phyloP scores from a whole-genome alignment of 1,140 invertebrate species.

The Drosophila paulistorum region DNA sequence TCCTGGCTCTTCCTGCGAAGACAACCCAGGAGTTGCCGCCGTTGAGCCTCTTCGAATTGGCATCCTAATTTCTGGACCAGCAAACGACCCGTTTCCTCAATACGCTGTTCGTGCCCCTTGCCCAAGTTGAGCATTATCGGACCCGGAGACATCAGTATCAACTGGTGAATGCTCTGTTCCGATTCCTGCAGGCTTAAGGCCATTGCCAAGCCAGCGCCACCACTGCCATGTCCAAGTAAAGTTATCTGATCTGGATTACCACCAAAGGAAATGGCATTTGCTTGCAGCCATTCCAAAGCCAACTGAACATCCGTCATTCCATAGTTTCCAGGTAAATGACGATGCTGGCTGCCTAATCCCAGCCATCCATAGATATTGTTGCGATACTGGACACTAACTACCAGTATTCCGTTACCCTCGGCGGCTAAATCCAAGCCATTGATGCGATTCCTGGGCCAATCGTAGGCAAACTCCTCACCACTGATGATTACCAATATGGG shows the following conservation, averaged over 20 bases:
- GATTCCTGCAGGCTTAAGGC: slow-evolving; percentile 46
- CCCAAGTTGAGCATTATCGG: slow-evolving; percentile 83
- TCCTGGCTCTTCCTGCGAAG: slow-evolving; percentile 85
- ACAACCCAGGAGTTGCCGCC: slow-evolving; percentile 83
- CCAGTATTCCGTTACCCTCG: slow-evolving; percentile 85
- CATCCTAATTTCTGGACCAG: slow-evolving; percentile 85
- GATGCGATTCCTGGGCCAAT: slow-evolving; percentile 83
- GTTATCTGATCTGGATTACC: slow-evolving; percentile 89
- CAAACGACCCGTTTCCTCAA: slow-evolving; percentile 84
- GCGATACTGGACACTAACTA: slow-evolving; percentile 87
- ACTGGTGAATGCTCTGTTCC: slow-evolving; percentile 19
- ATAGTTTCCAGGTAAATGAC: slow-evolving; percentile 87
- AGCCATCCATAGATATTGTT: slow-evolving; percentile 89
- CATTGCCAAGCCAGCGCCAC: slow-evolving; percentile 49
- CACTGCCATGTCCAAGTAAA: slow-evolving; percentile 86
- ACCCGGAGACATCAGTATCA: slow-evolving; percentile 89
- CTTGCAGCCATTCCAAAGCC: slow-evolving; percentile 88
- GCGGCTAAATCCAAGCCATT: slow-evolving; percentile 87
- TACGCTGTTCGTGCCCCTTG: slow-evolving; percentile 67
- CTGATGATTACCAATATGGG: slow-evolving; percentile 86
- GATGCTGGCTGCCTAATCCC: slow-evolving; percentile 84
- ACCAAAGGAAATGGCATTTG: slow-evolving; percentile 89
- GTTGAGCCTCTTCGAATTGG: slow-evolving; percentile 77
- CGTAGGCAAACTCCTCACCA: slow-evolving; percentile 84
- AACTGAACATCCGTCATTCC: slow-evolving; percentile 89